These are phyloP conservation scores for Prunella himalayana DNA, from an alignment of 2,113 vertebrate species.

Conservation along the genomic window DNA sequence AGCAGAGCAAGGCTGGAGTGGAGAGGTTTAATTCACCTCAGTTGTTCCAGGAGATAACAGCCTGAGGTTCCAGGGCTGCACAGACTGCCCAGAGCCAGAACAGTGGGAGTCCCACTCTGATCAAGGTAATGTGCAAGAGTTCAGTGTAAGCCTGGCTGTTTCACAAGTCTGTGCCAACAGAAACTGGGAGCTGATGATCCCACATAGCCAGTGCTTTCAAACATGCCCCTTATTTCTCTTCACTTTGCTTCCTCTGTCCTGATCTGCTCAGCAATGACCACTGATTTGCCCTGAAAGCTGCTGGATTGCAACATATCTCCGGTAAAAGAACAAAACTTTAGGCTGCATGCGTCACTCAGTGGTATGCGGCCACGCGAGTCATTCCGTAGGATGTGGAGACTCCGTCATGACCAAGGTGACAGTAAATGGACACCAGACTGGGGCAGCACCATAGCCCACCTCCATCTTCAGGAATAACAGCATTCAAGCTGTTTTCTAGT, in stretches of 20 bases:
- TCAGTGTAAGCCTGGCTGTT: not conserved
- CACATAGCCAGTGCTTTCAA: not conserved
- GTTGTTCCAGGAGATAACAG: not conserved
- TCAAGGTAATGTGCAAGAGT: not conserved
- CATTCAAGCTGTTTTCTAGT: not conserved
- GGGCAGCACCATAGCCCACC: not conserved
- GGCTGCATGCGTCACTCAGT: not conserved
- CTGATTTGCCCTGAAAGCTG: not conserved
- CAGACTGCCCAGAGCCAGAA: not conserved
- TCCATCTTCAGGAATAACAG: not conserved
- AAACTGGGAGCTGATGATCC: not conserved
- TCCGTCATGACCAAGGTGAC: not conserved
- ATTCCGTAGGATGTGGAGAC: not conserved
- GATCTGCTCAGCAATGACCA: not conserved
- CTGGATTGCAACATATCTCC: not conserved
- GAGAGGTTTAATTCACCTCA: not conserved
- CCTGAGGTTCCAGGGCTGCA: not conserved
- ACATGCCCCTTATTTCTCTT: not conserved
- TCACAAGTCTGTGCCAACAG: not conserved
- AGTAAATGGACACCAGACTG: not conserved
- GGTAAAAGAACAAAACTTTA: not conserved
- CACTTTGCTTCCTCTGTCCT: not conserved
- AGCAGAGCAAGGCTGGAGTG: not conserved
- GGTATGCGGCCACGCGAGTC: accelerated
- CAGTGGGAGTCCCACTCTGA: not conserved